Percentiles rank a stretch among this genome's conserved stretches.
These are phyloP conservation scores for Martes martes DNA, from an alignment of 2,113 vertebrate genomes.

Conservation along the genomic window DNA sequence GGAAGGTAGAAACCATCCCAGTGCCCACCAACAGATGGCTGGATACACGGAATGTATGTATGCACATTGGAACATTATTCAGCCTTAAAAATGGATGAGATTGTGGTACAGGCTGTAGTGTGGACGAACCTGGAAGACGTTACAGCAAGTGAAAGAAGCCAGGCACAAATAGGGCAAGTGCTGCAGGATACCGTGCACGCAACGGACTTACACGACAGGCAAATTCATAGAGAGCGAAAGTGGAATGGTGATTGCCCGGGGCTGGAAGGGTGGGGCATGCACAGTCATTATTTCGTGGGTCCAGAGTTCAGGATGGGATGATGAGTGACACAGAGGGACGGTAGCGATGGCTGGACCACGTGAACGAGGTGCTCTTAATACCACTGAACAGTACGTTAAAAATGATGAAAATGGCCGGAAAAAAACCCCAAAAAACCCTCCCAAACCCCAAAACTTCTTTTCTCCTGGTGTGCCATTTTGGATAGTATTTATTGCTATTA, in stretches of 20 bases:
- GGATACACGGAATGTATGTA: background rate
- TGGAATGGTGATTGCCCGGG: too few relatives aligned
- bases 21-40: background rate
- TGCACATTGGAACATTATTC: background rate
- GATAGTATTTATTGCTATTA: background rate
- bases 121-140: background rate
- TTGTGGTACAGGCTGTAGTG: too few relatives aligned
- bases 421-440: background rate
- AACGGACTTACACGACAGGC: rapidly evolving
- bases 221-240: background rate
- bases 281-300: background rate
- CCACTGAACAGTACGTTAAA: background rate
- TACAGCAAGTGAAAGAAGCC: background rate
- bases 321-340: background rate
- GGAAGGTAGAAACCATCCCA: background rate
- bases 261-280: background rate
- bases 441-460: too few relatives aligned
- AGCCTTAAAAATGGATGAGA: background rate
- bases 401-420: background rate
- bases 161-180: background rate
- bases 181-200: too few relatives aligned
- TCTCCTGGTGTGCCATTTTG: background rate
- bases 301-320: background rate
- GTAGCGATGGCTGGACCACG: background rate
- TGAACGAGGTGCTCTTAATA: background rate